These are phyloP conservation scores for Cheumatopsyche charites DNA, from an alignment of 1,140 invertebrate genomes.

Conservation along the genomic window DNA sequence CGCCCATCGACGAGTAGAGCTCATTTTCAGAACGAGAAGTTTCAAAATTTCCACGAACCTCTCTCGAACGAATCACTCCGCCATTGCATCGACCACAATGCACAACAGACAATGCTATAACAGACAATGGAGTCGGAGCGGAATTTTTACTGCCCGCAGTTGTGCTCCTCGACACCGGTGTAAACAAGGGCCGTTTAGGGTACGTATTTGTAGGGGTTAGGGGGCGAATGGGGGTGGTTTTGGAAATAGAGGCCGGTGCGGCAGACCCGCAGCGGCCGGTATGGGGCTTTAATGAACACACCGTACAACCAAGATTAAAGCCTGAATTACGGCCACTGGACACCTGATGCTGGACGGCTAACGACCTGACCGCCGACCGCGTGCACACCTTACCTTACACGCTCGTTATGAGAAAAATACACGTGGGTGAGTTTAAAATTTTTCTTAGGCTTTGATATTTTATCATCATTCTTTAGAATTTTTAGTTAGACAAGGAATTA, in stretches of 20 bases:
- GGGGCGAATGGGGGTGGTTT: neutral
- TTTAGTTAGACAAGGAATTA: too few species aligned
- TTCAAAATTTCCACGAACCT: neutral
- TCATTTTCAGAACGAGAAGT: neutral
- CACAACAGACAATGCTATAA: neutral
- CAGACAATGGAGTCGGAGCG: too few species aligned
- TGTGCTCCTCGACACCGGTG: slow-evolving; percentile 10
- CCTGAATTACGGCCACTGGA: slow-evolving; percentile 17
- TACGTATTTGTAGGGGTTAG: neutral
- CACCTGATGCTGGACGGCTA: slow-evolving; percentile 15
- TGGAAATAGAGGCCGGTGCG: neutral
- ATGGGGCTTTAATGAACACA: slow-evolving; percentile 20
- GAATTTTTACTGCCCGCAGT: too few species aligned
- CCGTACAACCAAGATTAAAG: slow-evolving; percentile 23
- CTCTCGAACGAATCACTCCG: neutral
- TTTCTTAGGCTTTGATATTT: too few species aligned
- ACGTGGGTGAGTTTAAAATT: too few species aligned
- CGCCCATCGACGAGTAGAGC: too few species aligned
- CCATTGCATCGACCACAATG: neutral
- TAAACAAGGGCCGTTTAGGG: slow-evolving; percentile 18
- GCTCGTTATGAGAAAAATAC: too few species aligned
- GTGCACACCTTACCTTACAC: neutral
- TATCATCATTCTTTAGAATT: too few species aligned
- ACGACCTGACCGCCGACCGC: neutral
- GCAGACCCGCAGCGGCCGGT: neutral